Percentiles rank a stretch among this genome's conserved stretches.
These are phyloP conservation scores for Bombus superbus DNA, from an alignment of 1,140 invertebrate species.

Conservation along the genomic window DNA sequence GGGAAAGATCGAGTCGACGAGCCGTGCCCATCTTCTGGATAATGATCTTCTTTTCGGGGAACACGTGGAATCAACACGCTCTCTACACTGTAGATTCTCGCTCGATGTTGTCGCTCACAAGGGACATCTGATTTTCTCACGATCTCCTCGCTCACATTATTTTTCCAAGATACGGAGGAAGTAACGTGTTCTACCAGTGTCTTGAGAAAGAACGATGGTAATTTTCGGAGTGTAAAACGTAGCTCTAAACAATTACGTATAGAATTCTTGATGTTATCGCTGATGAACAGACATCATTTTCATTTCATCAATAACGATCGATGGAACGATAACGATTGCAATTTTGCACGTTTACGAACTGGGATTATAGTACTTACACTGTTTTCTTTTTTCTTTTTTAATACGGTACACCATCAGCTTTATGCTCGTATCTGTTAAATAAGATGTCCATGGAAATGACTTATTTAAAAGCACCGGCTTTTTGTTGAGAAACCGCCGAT, in stretches of 20 bases:
- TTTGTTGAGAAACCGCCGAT: not conserved
- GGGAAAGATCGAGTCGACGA: not conserved
- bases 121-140: not conserved
- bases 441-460: constrained; percentile 1
- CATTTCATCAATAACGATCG: not conserved
- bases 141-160: not conserved
- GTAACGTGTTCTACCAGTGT: not conserved
- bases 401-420: not conserved
- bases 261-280: not conserved
- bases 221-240: not conserved
- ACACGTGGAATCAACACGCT: not conserved
- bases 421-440: not conserved
- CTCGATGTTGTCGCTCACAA: not conserved
- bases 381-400: not conserved
- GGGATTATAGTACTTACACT: too few species aligned
- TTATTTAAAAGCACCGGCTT: not conserved
- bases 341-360: not conserved
- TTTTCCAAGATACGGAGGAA: not conserved
- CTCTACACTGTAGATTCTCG: not conserved
- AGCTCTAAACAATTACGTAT: not conserved
- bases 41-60: constrained; percentile 19
- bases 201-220: not conserved
- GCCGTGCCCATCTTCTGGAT: constrained; percentile 2
- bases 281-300: not conserved
- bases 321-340: not conserved